These are phyloP conservation scores for Ischnus inquisitorius DNA, from an alignment of 2,888 invertebrate species.

Conservation along the genomic window DNA sequence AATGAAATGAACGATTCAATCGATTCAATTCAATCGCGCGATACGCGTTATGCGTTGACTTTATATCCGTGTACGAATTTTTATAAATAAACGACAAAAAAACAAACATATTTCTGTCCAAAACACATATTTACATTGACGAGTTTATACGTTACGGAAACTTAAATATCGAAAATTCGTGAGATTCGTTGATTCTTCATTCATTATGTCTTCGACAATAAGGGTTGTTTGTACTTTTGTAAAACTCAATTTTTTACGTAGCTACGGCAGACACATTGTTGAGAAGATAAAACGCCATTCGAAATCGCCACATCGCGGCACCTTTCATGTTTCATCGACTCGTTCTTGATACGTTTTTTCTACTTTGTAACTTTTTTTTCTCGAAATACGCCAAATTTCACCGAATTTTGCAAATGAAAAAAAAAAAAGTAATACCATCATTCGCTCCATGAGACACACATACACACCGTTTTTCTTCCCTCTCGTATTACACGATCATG, in stretches of 20 bases:
- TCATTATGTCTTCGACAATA: slow-evolving; percentile 79
- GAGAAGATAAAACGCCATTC: slow-evolving; percentile 43
- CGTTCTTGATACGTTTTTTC: slow-evolving; percentile 26
- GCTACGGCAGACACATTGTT: slow-evolving; percentile 55
- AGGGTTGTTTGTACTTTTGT: slow-evolving; percentile 81
- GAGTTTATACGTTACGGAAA: slow-evolving; percentile 30
- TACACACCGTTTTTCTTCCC: slow-evolving; percentile 59
- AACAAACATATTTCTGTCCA: slow-evolving; percentile 36
- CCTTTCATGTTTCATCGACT: slow-evolving; percentile 31
- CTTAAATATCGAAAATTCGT: slow-evolving; percentile 33
- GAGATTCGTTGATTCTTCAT: slow-evolving; percentile 61
- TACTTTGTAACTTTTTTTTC: slow-evolving; percentile 30
- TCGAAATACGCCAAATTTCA: slow-evolving; percentile 30
- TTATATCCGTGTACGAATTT: slow-evolving; percentile 31
- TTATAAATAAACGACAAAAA: slow-evolving; percentile 5
- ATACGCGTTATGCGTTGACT: slow-evolving; percentile 26
- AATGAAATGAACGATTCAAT: slow-evolving; percentile 7
- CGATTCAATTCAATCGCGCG: slow-evolving; percentile 10
- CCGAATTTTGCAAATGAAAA: slow-evolving; percentile 18
- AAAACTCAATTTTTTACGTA: slow-evolving; percentile 76
- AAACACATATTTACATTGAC: slow-evolving; percentile 26
- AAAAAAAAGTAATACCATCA: slow-evolving; percentile 1
- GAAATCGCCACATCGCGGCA: slow-evolving; percentile 36
- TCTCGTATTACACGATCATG: slow-evolving; percentile 58
- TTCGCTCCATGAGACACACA: slow-evolving; percentile 40